Percentiles rank a stretch among this genome's conserved stretches.
These are phyloP conservation scores for Sogatella furcifera DNA, from an alignment of 1,140 invertebrate species.

Conservation along the genomic window DNA sequence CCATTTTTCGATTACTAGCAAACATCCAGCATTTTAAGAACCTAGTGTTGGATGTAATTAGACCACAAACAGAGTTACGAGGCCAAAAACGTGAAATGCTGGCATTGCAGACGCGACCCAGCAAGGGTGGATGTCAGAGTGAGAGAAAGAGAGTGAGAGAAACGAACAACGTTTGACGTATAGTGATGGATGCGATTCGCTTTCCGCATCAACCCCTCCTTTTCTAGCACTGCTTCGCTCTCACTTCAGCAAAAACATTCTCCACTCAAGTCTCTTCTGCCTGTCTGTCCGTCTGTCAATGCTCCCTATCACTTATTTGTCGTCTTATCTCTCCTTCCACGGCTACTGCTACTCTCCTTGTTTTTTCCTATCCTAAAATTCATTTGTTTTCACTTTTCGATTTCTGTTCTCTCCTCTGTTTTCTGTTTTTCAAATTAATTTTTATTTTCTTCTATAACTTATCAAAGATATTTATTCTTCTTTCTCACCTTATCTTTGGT, in stretches of 20 bases:
- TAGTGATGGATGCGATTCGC: background rate
- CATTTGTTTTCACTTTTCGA: too few species aligned
- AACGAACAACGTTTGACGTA: background rate
- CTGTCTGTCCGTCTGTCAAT: slow-evolving; percentile 8
- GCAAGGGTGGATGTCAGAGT: background rate
- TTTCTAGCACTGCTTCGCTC: background rate
- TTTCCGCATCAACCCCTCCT: background rate
- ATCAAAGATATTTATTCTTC: too few species aligned
- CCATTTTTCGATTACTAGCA: too few species aligned
- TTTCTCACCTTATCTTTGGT: too few species aligned
- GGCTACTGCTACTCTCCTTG: too few species aligned
- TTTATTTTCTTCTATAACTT: too few species aligned
- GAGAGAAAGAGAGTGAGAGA: background rate
- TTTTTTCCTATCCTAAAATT: too few species aligned
- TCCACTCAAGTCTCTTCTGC: background rate
- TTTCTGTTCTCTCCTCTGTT: too few species aligned
- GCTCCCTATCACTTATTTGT: slow-evolving; percentile 8
- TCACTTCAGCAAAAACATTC: slow-evolving; percentile 7
- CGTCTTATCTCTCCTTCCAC: background rate
- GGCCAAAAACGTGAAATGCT: background rate
- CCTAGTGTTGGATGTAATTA: background rate
- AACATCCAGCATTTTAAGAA: too few species aligned
- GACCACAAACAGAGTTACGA: background rate
- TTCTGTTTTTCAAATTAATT: too few species aligned
- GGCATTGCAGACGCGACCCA: background rate